Percentiles rank a stretch among this genome's conserved stretches.
These are phyloP conservation scores for Stigmatopora argus DNA, from an alignment of 2,113 vertebrate species.

Conservation along the genomic window DNA sequence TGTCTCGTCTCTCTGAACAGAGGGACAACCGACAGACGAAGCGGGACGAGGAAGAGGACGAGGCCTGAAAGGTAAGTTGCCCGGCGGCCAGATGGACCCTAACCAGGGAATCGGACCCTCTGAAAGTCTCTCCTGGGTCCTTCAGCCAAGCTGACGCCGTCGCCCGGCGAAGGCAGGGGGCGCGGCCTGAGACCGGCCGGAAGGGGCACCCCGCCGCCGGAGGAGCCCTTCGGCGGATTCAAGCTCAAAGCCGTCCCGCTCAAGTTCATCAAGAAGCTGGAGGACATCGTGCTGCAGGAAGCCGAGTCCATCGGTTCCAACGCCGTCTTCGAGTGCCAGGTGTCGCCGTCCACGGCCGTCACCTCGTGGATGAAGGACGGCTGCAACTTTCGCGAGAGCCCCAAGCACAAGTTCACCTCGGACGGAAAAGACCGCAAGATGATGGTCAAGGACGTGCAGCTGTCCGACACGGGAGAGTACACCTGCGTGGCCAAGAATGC, in stretches of 20 bases:
- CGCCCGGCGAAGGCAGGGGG: constrained; percentile 86
- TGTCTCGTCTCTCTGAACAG: constrained; percentile 63
- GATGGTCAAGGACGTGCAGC: constrained; percentile 91
- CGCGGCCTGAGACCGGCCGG: constrained; percentile 84
- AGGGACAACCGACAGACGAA: constrained; percentile 86
- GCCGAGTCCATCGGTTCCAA: constrained; percentile 91
- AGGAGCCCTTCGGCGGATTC: constrained; percentile 88
- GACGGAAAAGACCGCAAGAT: constrained; percentile 96
- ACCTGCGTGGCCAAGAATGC: constrained; percentile 89
- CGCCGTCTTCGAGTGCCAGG: constrained; percentile 91
- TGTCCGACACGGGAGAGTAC: constrained; percentile 95
- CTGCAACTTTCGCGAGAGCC: constrained; percentile 88
- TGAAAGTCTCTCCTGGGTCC: constrained; percentile 39
- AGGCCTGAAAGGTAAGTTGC: constrained; percentile 81
- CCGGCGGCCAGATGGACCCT: too few relatives aligned
- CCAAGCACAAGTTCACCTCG: constrained; percentile 93
- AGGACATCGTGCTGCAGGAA: constrained; percentile 87
- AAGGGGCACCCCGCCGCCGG: constrained; percentile 81
- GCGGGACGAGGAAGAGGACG: constrained; percentile 76
- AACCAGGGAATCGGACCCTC: neutral
- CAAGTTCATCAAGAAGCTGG: constrained; percentile 94
- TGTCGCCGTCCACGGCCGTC: constrained; percentile 92
- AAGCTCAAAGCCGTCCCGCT: constrained; percentile 93
- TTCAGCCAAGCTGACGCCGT: constrained; percentile 89
- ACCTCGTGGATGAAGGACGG: constrained; percentile 95